Evolutionary conservation across 2,888 invertebrate genomes (phyloP).

Genomic region (Tryphoninae sp.): DNA sequence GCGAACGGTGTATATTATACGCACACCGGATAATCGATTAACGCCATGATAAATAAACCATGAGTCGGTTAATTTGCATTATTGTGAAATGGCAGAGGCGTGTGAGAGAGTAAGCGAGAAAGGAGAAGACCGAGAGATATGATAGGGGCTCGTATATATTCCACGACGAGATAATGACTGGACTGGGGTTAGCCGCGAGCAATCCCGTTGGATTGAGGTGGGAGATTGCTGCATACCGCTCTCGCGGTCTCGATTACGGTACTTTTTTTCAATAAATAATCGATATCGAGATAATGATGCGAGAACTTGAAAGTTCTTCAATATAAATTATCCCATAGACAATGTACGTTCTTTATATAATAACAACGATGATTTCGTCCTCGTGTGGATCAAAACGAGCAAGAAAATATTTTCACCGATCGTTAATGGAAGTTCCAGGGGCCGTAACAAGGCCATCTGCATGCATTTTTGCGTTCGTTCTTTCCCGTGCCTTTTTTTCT

Average conservation of each 20-base stretch:
- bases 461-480: not conserved
- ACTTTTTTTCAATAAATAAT: conserved; percentile 25
- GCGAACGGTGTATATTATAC: conserved; percentile 26
- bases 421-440: conserved; percentile 33
- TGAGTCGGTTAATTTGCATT: conserved; percentile 44
- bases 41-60: conserved; percentile 39
- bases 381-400: too few relatives aligned
- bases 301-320: conserved; percentile 4
- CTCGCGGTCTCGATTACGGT: conserved; percentile 5
- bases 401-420: not conserved
- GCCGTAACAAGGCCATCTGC: conserved; percentile 20
- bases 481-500: not conserved
- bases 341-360: not conserved
- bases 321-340: not conserved
- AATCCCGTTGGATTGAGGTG: not conserved
- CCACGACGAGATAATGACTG: conserved; percentile 39
- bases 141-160: conserved; percentile 14
- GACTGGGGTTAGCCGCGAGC: conserved; percentile 14
- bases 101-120: not conserved
- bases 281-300: conserved; percentile 14
- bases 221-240: not conserved
- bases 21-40: conserved; percentile 45
- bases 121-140: not conserved
- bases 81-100: not conserved
- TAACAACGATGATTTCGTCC: too few relatives aligned